phyloP scores from a whole-genome alignment of 1,140 invertebrate genomes.

The Heliothis subflexa region DNA sequence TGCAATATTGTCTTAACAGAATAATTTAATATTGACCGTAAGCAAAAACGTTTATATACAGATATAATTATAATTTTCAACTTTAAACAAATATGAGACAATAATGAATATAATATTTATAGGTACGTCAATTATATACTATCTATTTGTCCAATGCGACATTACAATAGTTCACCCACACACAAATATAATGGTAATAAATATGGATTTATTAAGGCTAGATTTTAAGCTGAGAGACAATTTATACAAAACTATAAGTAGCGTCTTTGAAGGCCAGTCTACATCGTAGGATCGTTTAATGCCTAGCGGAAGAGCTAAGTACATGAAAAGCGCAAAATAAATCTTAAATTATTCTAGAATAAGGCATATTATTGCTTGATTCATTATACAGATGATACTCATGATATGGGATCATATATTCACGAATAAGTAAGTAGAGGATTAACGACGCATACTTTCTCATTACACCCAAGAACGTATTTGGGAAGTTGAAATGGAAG shows the following conservation, averaged over 20 bases:
- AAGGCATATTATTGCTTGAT: constrained; percentile 34
- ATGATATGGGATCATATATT: no score
- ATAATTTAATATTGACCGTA: constrained; percentile 63
- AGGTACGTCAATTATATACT: constrained; percentile 52
- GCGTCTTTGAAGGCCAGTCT: constrained; percentile 32
- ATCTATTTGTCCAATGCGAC: constrained; percentile 39
- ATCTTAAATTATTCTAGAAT: constrained; percentile 21
- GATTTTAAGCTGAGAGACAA: constrained; percentile 45
- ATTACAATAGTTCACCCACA: constrained; percentile 45
- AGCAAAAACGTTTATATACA: constrained; percentile 71
- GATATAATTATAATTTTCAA: constrained; percentile 51
- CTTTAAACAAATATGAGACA: constrained; percentile 51
- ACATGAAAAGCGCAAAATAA: constrained; percentile 18
- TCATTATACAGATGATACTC: constrained; percentile 2
- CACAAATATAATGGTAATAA: constrained; percentile 48
- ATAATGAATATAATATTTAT: constrained; percentile 61
- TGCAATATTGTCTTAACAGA: constrained; percentile 50
- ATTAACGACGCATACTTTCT: neutral
- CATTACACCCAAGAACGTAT: neutral
- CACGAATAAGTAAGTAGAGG: neutral
- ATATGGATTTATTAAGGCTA: constrained; percentile 45
- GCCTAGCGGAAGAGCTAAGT: constrained; percentile 26
- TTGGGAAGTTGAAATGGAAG: neutral
- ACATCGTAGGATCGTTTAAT: constrained; percentile 1
- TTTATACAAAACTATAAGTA: constrained; percentile 45